Evolutionary conservation across 2,797 vertebrate species (phyloP).

Genomic region (Cyclopterus lumpus): DNA sequence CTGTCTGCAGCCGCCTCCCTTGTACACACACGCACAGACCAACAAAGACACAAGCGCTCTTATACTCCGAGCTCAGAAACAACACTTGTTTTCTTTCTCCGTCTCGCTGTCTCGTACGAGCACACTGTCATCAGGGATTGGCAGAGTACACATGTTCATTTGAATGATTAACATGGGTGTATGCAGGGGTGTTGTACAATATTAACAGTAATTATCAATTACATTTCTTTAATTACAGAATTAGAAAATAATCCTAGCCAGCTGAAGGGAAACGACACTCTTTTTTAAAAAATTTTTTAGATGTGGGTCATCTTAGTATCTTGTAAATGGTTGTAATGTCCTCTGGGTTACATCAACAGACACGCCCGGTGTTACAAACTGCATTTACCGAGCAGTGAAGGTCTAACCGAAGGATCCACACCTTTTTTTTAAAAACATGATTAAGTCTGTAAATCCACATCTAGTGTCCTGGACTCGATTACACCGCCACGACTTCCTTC

Average conservation of each 20-base stretch:
- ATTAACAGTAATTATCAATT: neutral
- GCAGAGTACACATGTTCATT: constrained; percentile 32
- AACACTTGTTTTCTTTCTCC: constrained; percentile 76
- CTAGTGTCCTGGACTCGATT: neutral
- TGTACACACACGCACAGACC: constrained; percentile 74
- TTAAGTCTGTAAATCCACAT: constrained; percentile 6
- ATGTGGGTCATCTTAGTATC: neutral
- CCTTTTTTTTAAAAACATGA: neutral
- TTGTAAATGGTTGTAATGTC: neutral
- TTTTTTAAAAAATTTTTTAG: too few species aligned
- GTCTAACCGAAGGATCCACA: neutral
- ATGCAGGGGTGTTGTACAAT: constrained; percentile 7
- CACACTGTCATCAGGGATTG: constrained; percentile 31
- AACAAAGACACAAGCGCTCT: constrained; percentile 75
- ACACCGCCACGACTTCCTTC: neutral
- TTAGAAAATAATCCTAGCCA: constrained; percentile 7
- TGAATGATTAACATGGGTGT: constrained; percentile 5
- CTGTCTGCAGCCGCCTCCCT: constrained; percentile 82
- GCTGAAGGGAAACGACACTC: neutral
- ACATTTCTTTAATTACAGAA: constrained; percentile 5
- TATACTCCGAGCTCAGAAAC: constrained; percentile 60
- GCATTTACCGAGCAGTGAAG: neutral
- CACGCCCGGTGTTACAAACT: neutral
- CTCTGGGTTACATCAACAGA: neutral
- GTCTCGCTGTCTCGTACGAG: constrained; percentile 45